A percentile compares a stretch with the other conserved stretches of the same genome.
Conservation (phyloP, 2,888 invertebrate species). For the Stenodera caucasica region DNA sequence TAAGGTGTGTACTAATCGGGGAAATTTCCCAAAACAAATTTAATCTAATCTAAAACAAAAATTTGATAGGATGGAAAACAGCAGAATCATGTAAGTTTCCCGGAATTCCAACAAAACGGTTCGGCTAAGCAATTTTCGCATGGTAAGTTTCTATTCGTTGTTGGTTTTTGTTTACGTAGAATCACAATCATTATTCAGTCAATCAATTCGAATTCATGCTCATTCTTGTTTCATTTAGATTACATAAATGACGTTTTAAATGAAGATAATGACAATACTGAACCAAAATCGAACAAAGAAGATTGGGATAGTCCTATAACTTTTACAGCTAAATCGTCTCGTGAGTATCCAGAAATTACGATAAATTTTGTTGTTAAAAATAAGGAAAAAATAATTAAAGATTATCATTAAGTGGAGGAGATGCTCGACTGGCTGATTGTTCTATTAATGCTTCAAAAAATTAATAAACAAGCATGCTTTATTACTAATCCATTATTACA, state of each 20-base stretch:
- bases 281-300: conserved; percentile 63
- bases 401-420: conserved; percentile 18
- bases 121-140: conserved; percentile 85
- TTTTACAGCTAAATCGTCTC: conserved; percentile 86
- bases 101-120: conserved; percentile 87
- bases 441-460: conserved; percentile 17
- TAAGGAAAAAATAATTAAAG: background rate
- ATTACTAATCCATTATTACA: background rate
- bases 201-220: conserved; percentile 6
- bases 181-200: background rate
- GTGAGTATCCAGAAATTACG: conserved; percentile 66
- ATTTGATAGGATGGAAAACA: conserved; percentile 74
- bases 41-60: conserved; percentile 7
- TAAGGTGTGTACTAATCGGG: conserved; percentile 73
- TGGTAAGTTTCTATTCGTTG: conserved; percentile 60
- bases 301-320: conserved; percentile 88
- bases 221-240: conserved; percentile 59
- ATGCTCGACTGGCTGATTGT: conserved; percentile 28
- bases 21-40: too few relatives aligned
- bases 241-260: conserved; percentile 84
- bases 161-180: conserved; percentile 21
- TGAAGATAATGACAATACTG: conserved; percentile 62
- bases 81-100: conserved; percentile 86
- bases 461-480: conserved; percentile 18
- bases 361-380: background rate